Evolutionary conservation across 2,888 invertebrate genomes (phyloP), one percentile per base, ranked within the genome.

Genomic region (Cosmorhoe ocellata): DNA sequence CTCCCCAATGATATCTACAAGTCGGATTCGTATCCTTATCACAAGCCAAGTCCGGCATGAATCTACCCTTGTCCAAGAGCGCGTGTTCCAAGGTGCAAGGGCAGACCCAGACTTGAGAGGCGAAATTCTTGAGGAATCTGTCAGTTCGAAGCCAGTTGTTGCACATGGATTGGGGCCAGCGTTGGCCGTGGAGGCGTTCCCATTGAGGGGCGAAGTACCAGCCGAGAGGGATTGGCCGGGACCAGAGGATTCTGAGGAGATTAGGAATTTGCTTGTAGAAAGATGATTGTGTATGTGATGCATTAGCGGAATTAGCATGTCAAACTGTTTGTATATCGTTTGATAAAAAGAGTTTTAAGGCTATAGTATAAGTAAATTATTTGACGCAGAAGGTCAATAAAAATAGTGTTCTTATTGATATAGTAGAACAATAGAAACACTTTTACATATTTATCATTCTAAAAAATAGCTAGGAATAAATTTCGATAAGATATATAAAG

Each of bases 191-290:
- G 38, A 92, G 78, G 11, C 93, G 89, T 74, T 96, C 94, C 98
- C 98, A 98, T 79, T 98, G 97, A 0, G 95, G 93, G 0, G 92
- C 93, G 74, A 98, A 97, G 78, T 98, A 98, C 98, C 98, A 98
- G 0, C 92, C 97, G 8, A 98, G 85, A 1, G 98, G 98, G 58
- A 98, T 95, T 0, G 98, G 97, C 50, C 94, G 93, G 71, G 97
- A 97, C 98, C 98, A 98, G 8, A 98, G 90, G 0, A 95, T 91
- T 0, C 93, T 93, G 71, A 30, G 61, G 68, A 50, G 33, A 10
- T 30, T 14, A 22, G 6, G 32, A 27, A 26, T 38, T 42, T 8
- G 4, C 12, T 8, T 7, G n/a, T n/a, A 6, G 5, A 24, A 24
- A 4, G 18, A 4, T 18, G 3, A 18, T 18, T 18, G 18, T n/a